A percentile compares a stretch with the other conserved stretches of the same genome.
Conservation (phyloP, 2,113 vertebrate genomes). For the Ivindomyrus marchei region DNA sequence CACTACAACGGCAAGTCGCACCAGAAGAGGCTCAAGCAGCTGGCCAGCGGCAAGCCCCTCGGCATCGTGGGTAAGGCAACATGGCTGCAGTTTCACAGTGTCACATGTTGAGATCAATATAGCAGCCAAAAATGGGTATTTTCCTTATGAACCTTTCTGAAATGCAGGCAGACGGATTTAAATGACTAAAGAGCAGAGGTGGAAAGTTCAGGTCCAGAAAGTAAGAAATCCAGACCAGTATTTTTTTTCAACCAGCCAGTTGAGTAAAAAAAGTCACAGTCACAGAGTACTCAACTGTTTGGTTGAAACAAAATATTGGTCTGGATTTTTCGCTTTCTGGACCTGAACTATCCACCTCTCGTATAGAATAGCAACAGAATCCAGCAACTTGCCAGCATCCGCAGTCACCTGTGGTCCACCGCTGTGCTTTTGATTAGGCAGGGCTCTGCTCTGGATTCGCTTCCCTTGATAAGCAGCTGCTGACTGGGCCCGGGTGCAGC, state of each 20-base stretch:
- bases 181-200: neutral
- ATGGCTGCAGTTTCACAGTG: neutral
- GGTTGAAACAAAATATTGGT: neutral
- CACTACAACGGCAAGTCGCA: slow-evolving; percentile 93
- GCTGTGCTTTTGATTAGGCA: neutral
- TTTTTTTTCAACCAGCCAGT: neutral
- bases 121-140: neutral
- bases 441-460: neutral
- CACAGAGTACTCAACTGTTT: neutral
- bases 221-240: neutral
- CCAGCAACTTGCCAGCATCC: neutral
- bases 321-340: neutral
- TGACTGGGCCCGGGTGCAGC: too few relatives aligned
- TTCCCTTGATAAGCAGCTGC: neutral
- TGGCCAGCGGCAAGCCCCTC: slow-evolving; percentile 63
- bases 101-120: neutral
- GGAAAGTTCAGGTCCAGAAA: neutral
- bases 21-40: slow-evolving; percentile 84
- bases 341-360: neutral
- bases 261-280: neutral
- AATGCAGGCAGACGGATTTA: neutral
- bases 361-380: neutral
- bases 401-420: neutral
- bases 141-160: neutral
- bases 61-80: slow-evolving; percentile 63